Percentiles rank a stretch among this genome's conserved stretches.
Evolutionary conservation across 2,888 invertebrate genomes (phyloP).

Genomic region (Drosophila melanocephala): DNA sequence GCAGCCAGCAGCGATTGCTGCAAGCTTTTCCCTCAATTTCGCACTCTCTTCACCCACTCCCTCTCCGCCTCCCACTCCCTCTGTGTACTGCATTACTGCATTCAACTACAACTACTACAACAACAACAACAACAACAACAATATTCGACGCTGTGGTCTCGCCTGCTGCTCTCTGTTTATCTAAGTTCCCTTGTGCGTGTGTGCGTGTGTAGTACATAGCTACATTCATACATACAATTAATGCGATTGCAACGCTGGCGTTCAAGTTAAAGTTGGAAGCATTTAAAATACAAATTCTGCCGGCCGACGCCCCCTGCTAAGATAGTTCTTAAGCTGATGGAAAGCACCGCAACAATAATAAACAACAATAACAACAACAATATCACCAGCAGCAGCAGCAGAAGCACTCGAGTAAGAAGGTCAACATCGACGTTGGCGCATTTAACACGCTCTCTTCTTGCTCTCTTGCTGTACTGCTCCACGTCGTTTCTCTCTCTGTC

Average conservation of each 20-base stretch:
- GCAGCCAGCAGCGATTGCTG: conserved; percentile 10
- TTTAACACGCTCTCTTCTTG: conserved; percentile 12
- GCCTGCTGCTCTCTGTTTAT: conserved; percentile 23
- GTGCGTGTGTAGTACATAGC: background rate
- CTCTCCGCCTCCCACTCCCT: background rate
- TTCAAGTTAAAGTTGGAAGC: conserved; percentile 36
- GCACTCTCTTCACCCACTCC: background rate
- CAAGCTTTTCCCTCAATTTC: conserved; percentile 14
- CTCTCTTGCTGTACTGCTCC: background rate
- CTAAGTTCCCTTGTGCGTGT: conserved; percentile 22
- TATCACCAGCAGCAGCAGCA: conserved; percentile 15
- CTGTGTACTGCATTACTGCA: conserved; percentile 14
- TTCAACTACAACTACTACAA: conserved; percentile 9
- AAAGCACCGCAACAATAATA: conserved; percentile 13
- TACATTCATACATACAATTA: background rate
- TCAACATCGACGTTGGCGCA: conserved; percentile 41
- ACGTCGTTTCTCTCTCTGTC: background rate
- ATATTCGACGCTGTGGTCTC: conserved; percentile 18
- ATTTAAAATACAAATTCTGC: conserved; percentile 22
- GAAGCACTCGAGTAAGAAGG: conserved; percentile 52
- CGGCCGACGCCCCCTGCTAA: conserved; percentile 26
- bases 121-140: background rate
- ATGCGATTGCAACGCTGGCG: conserved; percentile 22
- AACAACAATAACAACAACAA: conserved; percentile 27
- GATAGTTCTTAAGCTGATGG: conserved; percentile 37